Conservation (phyloP, 2,797 vertebrate genomes). For the Manis crassicaudata region DNA sequence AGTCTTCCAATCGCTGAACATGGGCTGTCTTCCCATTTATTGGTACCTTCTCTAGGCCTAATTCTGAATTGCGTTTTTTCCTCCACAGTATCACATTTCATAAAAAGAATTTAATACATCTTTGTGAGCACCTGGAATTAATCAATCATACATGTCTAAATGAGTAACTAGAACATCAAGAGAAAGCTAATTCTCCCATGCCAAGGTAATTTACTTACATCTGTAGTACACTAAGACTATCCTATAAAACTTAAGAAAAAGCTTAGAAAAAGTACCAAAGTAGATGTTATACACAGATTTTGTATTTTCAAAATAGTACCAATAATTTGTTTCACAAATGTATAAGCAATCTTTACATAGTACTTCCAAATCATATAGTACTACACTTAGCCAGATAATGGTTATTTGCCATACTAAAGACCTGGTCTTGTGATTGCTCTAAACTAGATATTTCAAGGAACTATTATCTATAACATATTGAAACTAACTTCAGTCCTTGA, state of each 20-base stretch:
- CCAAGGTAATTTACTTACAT: not conserved
- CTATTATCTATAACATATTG: not conserved
- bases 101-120: not conserved
- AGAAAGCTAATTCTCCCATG: not conserved
- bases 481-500: constrained; percentile 38
- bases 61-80: constrained; percentile 31
- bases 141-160: not conserved
- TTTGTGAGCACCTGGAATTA: not conserved
- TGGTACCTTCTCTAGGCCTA: not conserved
- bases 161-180: not conserved
- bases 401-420: constrained; percentile 49
- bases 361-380: constrained; percentile 21
- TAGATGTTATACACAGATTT: not conserved
- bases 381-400: not conserved
- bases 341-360: constrained; percentile 12
- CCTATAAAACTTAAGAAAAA: not conserved
- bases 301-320: constrained; percentile 25
- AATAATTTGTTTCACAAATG: constrained; percentile 19
- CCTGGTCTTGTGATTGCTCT: not conserved
- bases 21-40: not conserved
- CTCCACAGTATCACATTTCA: not conserved
- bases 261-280: constrained; percentile 17
- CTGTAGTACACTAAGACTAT: constrained; percentile 22
- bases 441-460: not conserved
- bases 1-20: constrained; percentile 12